Percentiles rank a stretch among this genome's conserved stretches.
phyloP scores from a whole-genome alignment of 2,888 invertebrate species.

The Alitta virens region DNA sequence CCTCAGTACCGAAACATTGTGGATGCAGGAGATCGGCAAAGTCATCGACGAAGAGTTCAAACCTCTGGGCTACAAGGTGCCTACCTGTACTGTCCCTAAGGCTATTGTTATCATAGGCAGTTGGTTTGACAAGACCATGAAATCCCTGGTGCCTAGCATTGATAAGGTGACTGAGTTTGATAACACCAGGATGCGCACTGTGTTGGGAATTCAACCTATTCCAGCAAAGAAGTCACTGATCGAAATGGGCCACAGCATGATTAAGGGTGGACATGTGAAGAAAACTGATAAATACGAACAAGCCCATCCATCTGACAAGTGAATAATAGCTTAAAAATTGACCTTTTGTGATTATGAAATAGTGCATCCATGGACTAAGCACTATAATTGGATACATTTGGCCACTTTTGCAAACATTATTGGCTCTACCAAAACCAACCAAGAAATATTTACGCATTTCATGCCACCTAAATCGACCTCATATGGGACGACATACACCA shows the following conservation, averaged over 20 bases:
- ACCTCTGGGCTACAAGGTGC: constrained; percentile 55
- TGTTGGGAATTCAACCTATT: constrained; percentile 58
- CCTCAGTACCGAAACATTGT: constrained; percentile 53
- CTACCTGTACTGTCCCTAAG: constrained; percentile 56
- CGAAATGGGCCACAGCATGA: constrained; percentile 61
- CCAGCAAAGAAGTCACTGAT: constrained; percentile 57
- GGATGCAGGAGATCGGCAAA: constrained; percentile 60
- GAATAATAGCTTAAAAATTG: too few species aligned
- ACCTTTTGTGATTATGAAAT: too few species aligned
- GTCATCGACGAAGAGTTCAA: constrained; percentile 51
- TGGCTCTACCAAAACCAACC: too few species aligned
- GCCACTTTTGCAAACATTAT: too few species aligned
- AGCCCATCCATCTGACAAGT: too few species aligned
- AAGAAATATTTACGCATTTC: too few species aligned
- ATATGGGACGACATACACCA: too few species aligned
- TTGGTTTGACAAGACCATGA: constrained; percentile 49
- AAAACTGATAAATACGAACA: constrained; percentile 44
- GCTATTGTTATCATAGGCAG: constrained; percentile 54
- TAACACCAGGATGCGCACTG: constrained; percentile 56
- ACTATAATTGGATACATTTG: too few species aligned
- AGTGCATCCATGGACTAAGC: too few species aligned
- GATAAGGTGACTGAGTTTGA: constrained; percentile 33
- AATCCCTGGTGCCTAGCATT: constrained; percentile 6
- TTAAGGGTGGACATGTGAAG: constrained; percentile 59
- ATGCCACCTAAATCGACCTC: too few species aligned